Evolutionary conservation across 1,140 invertebrate genomes (phyloP).

Genomic region (Planococcus citri): DNA sequence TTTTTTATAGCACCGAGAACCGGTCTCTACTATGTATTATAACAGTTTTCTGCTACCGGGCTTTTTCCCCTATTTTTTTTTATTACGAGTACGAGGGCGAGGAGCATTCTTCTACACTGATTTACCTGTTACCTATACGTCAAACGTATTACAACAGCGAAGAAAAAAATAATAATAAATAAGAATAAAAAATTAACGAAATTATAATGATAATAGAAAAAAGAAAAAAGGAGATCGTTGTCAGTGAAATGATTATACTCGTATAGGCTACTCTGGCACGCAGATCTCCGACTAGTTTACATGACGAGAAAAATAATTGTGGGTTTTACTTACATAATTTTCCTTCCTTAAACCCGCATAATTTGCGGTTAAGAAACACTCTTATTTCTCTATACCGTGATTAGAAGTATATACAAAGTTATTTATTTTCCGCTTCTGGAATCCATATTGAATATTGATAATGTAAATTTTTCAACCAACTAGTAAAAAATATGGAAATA

Average conservation of each 20-base stretch:
- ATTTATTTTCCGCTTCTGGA: background rate
- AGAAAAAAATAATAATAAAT: background rate
- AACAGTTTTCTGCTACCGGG: slow-evolving; percentile 14
- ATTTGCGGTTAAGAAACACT: background rate
- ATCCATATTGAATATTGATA: too few species aligned
- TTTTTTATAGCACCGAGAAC: background rate
- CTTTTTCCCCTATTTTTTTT: background rate
- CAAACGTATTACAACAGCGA: background rate
- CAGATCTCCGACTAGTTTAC: background rate
- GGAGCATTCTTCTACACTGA: slow-evolving; percentile 4
- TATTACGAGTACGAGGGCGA: background rate
- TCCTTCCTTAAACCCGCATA: background rate
- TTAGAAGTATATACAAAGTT: background rate
- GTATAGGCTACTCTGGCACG: too few species aligned
- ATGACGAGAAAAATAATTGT: background rate
- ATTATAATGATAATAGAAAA: slow-evolving; percentile 17
- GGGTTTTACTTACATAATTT: slow-evolving; percentile 19
- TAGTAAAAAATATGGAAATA: too few species aligned
- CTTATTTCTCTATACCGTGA: background rate
- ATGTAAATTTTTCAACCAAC: too few species aligned
- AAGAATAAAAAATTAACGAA: slow-evolving; percentile 11
- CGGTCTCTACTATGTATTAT: slow-evolving; percentile 4
- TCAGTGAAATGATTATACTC: background rate
- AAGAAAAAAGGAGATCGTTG: background rate
- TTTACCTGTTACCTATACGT: slow-evolving; percentile 17